Base-by-base conservation (phyloP, 2,888 invertebrate species). In the Diarsia dahlii region DNA sequence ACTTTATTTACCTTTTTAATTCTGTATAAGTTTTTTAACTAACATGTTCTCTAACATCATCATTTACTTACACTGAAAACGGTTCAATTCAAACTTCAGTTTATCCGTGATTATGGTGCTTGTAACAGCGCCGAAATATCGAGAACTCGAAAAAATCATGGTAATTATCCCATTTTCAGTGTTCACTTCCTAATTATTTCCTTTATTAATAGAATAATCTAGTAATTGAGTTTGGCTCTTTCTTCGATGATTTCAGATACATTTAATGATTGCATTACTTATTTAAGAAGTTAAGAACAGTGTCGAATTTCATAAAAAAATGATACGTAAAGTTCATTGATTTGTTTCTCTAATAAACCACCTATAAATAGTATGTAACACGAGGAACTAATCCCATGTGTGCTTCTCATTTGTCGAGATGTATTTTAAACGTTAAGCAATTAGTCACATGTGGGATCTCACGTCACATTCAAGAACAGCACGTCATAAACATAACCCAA, bases 371-470 rank as follows among this genome's bases (percentile, higher is more conserved):
- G 75, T 77, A 67, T 58, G 87, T 86, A 86, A 89, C 80, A 77
- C 67, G 87, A 88, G 80, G 65, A 85, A 78, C 72, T 84, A 78
- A 68, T 85, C 45, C 80, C 84, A 79, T 83, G 77, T 89, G 87
- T 72, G 83, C 60, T 74, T 63, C 81, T 85, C 71, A 73, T 82
- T 78, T 83, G 81, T 83, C 72, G 71, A 81, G 62, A 62, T 83
- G 68, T 88, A 88, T 88, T 89, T 89, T 84, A 80, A 87, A 83
- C 82, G 70, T 74, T 63, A 52, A 73, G 72, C 85, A 89, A 90
- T 91, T 89, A 90, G 85, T 88, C 82, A 77, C 90, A 90, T 83
- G 73, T 89, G 90, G 75, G 70, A 66, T 82, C 80, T 77, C 69
- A 58, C 65, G 77, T 84, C 77, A 74, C 71, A 73, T 54, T 69